These are phyloP conservation scores for Eulacestoma nigropectus DNA, from an alignment of 2,113 vertebrate species.

Conservation along the genomic window DNA sequence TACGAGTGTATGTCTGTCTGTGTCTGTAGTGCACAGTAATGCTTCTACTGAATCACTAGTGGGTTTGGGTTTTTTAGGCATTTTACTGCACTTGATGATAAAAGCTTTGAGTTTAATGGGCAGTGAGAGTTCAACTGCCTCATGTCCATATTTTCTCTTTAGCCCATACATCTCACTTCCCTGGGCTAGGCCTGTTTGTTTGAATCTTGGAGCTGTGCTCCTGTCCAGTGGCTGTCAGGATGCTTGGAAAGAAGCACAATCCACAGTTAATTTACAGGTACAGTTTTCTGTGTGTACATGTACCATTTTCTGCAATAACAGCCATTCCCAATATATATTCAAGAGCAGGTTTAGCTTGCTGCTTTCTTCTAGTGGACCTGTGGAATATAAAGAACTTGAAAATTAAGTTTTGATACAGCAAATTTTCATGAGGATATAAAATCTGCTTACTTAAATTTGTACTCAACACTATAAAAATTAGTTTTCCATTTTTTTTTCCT, in stretches of 20 bases:
- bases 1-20: accelerated
- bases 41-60: background rate
- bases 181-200: background rate
- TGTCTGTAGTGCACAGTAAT: background rate
- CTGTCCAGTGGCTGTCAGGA: background rate
- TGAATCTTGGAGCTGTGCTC: background rate
- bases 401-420: background rate
- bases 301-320: background rate
- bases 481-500: background rate
- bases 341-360: background rate
- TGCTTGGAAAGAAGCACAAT: background rate
- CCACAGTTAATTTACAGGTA: background rate
- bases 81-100: background rate
- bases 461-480: background rate
- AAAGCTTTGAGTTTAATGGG: background rate
- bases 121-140: background rate
- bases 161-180: background rate
- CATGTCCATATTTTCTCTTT: background rate
- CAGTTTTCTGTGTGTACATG: background rate
- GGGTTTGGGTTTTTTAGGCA: background rate
- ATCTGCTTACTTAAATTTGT: background rate
- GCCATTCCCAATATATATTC: background rate
- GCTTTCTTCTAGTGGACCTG: background rate
- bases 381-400: background rate
- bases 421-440: background rate